Evolutionary conservation across 2,113 vertebrate species (phyloP), one percentile per base, ranked within the genome.

Genomic region (Lampris incognitus): DNA sequence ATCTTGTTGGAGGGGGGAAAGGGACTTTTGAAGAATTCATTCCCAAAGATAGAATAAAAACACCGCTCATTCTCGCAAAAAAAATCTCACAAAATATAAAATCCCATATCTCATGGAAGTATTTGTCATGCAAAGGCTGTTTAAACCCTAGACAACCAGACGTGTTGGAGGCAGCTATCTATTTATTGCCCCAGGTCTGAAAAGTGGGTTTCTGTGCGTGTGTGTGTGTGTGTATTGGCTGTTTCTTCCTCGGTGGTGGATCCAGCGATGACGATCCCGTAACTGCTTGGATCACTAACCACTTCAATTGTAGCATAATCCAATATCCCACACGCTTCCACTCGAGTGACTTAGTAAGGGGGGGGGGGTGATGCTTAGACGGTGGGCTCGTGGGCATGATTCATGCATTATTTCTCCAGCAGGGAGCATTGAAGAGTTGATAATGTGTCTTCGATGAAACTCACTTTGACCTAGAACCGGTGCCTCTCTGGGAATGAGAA

Each of bases 401-500:
- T 79, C 66, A 55, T 72, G 75, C 41, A 76, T 83, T 69, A 72
- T 69, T 80, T 69, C 59, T 81, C 48, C 46, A 9, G 41, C 8
- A 46, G 68, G 55, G 73, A 48, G 49, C 65, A 54, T 64, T 60
- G 59, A 59, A 72, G 75, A 68, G 65, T 58, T 63, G 62, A 60
- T 75, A 83, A 70, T 54, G 72, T 42, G 13, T 62, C 59, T 76
- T 56, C 40, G 51, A 41, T 57, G 50, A 41, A 41, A 69, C 56
- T 24, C 49, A 48, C 13, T 41, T n/a, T 82, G 86, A 87, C 82
- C 84, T 41, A 71, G 51, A 46, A 79, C 76, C 72, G 61, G 46
- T 63, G 70, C 77, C 74, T 72, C 69, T 65, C 36, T 70, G 72
- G 74, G 74, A 49, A 44, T 52, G 50, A 51, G 42, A 69, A 0